Base-by-base conservation (phyloP, 1,140 invertebrate genomes). In the Drosophila sulfurigaster region DNA sequence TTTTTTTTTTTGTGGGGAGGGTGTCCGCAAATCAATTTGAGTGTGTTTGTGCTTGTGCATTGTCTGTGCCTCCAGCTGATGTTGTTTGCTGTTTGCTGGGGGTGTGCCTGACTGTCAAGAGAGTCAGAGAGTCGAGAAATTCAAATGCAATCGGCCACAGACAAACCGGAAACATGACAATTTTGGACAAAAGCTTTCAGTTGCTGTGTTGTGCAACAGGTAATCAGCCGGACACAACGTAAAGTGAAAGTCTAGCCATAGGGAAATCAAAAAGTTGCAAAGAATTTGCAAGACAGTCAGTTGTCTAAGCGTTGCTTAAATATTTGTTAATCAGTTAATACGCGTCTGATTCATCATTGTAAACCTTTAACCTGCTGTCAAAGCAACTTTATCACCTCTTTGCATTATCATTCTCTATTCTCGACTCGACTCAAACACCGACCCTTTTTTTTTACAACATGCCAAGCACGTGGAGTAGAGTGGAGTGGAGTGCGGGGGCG, bases 21-120 rank as follows among this genome's bases (percentile, higher is more conserved):
- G 20, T 25, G 20, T 4, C 32, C 73, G 65, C 57, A 86, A 86
- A 81, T 86, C 80, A 75, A 86, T 82, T 85, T 81, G 57, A 16
- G 16, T 16, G 16, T 16, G 16, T 16, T 16, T 49, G 65, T 35
- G n/a, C 3, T n/a, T 38, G 35, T 38, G 35, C 54, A 59, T 75
- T 69, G 43, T 69, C 69, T 15, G 25, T 10, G 49, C 15, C 45
- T 58, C 45, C 45, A 58, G 56, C 43, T 35, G 54, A 20, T 45
- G 32, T 46, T 43, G 30, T 1, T 7, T 15, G 38, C 30, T 32
- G 43, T 45, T 16, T 10, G 54, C 10, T 77, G 74, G 79, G 79
- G 79, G 79, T 77, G 79, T 45, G 28, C 54, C 11, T 32, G 11
- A 8, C 49, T 38, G 25, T 32, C 32, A 25, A 25, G 32, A 32